Base-by-base conservation (phyloP, 2,113 vertebrate genomes). In the Myxocyprinus asiaticus region DNA sequence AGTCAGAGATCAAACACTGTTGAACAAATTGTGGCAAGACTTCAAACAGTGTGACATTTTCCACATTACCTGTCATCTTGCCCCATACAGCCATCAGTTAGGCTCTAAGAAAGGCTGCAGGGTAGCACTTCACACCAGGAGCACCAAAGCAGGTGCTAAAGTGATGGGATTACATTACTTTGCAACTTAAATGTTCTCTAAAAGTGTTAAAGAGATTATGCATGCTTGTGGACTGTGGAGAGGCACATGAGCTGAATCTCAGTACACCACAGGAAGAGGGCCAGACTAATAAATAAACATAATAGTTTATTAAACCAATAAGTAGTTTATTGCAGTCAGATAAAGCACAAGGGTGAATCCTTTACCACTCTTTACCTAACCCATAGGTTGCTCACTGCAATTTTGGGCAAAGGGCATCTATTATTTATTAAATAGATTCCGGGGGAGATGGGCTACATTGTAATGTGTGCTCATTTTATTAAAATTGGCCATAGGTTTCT, bases 1-100 rank as follows among this genome's bases (percentile, higher is more conserved):
- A 78, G 80, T 73, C 66, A 48, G 69, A 72, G 69, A 85, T 87
- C 88, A 84, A 82, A 64, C 81, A 81, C 71, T 14, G 10, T 77
- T 84, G 2, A 77, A 82, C 73, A 77, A 81, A 85, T 78, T 56
- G 69, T 66, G 56, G 67, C 73, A 53, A 75, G 74, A 77, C 80
- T 78, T 82, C 64, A 75, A 82, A 77, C 58, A 75, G 44, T 50
- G 12, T 79, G 79, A 81, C 81, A 81, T 33, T 33, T 3, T 33
- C 22, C 22, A 33, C 22, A 61, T 66, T 53, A 76, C 70, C 77
- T 80, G 82, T 82, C 80, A 82, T 62, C 67, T 47, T 9, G 22
- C 47, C 48, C 70, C 9, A 53, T 56, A 43, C 50, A 72, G 70
- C 75, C 59, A 75, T 70, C 80, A 74, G 58, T 85, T 77, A 76